These are phyloP conservation scores for Araneus ventricosus DNA, from an alignment of 1,140 invertebrate genomes.

Conservation along the genomic window DNA sequence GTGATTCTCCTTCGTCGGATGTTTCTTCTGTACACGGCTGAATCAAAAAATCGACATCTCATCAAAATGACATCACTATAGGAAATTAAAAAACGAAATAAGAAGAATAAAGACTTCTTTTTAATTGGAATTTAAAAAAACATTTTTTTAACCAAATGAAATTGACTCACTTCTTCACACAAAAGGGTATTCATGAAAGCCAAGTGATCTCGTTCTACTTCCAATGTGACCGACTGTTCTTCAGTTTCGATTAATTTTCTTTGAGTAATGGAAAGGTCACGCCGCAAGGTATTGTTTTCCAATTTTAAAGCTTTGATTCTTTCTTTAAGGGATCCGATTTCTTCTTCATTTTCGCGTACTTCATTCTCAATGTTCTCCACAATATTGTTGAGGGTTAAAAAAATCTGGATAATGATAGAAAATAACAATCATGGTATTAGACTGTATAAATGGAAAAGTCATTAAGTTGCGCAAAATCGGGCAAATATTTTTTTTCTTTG, in stretches of 20 bases:
- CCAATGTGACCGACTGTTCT: slow-evolving; percentile 13
- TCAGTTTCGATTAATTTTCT: slow-evolving; percentile 35
- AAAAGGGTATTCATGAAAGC: slow-evolving; percentile 41
- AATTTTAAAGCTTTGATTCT: slow-evolving; percentile 45
- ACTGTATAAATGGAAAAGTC: neutral
- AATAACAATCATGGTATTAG: neutral
- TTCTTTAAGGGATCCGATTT: slow-evolving; percentile 38
- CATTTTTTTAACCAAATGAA: neutral
- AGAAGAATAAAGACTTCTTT: slow-evolving; percentile 4
- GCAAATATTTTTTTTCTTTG: too few relatives aligned
- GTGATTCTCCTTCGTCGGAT: slow-evolving; percentile 40
- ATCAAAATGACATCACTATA: slow-evolving; percentile 17
- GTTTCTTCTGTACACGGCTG: slow-evolving; percentile 30
- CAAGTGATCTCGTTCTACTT: slow-evolving; percentile 60
- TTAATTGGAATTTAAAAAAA: neutral
- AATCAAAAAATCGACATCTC: slow-evolving; percentile 12
- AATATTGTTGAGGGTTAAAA: slow-evolving; percentile 50
- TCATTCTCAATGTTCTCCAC: slow-evolving; percentile 67
- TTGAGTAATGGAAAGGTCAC: slow-evolving; percentile 50
- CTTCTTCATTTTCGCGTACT: slow-evolving; percentile 34
- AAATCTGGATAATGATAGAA: slow-evolving; percentile 4
- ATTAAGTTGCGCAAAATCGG: neutral
- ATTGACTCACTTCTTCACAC: slow-evolving; percentile 14
- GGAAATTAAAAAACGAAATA: slow-evolving; percentile 12
- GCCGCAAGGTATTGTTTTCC: slow-evolving; percentile 57